phyloP scores from a whole-genome alignment of 2,113 vertebrate species.

The Serilophus lunatus region DNA sequence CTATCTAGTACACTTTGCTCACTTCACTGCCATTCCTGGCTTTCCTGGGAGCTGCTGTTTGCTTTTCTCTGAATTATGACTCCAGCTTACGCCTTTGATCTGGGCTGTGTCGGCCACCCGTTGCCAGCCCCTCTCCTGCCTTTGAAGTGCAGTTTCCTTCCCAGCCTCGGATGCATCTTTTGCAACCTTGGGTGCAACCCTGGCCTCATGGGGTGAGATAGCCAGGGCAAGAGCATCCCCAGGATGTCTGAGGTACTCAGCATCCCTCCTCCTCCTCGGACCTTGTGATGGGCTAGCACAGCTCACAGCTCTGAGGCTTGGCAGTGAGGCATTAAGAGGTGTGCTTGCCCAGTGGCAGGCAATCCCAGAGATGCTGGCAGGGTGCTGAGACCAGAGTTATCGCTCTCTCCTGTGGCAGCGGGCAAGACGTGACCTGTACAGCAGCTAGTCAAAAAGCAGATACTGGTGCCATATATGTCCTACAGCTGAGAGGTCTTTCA shows the following conservation, averaged over 20 bases:
- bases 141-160: conserved; percentile 55
- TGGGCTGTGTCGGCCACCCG: conserved; percentile 15
- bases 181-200: background rate
- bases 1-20: conserved; percentile 70
- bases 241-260: background rate
- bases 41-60: conserved; percentile 71
- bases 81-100: conserved; percentile 76
- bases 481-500: background rate
- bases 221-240: background rate
- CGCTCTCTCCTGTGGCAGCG: background rate
- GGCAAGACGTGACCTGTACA: background rate
- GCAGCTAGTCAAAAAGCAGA: background rate
- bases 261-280: background rate
- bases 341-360: background rate
- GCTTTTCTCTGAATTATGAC: conserved; percentile 73
- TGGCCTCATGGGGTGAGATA: background rate
- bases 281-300: background rate
- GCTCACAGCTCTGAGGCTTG: accelerated
- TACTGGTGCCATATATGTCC: accelerated
- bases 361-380: background rate
- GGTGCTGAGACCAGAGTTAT: background rate
- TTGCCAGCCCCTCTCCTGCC: conserved; percentile 53
- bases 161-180: background rate
- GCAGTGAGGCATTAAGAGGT: background rate
- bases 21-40: conserved; percentile 27